These are phyloP conservation scores for Pachydiplax longipennis DNA, from an alignment of 2,888 invertebrate species.

Conservation along the genomic window DNA sequence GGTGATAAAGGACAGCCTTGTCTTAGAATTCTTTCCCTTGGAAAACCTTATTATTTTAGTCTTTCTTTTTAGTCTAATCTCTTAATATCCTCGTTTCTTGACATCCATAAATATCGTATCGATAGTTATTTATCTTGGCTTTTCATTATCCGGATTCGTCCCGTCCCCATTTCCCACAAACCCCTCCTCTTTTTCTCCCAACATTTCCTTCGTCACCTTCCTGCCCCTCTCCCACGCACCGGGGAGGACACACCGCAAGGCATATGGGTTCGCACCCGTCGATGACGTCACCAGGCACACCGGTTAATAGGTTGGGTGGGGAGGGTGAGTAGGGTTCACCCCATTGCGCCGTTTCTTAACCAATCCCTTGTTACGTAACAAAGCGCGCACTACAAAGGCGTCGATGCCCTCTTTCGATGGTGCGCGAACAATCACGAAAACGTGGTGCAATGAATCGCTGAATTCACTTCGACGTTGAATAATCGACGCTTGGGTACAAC, in stretches of 20 bases:
- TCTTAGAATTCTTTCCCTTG: too few species aligned
- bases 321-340: background rate
- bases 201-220: background rate
- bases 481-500: background rate
- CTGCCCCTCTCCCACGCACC: background rate
- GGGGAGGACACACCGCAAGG: background rate
- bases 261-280: background rate
- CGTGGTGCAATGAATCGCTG: background rate
- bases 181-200: background rate
- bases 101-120: too few species aligned
- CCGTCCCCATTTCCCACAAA: background rate
- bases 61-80: too few species aligned
- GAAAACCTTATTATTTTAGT: too few species aligned
- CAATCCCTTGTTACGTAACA: conserved; percentile 10
- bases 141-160: too few species aligned
- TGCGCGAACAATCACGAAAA: background rate
- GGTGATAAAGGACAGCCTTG: too few species aligned
- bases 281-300: background rate
- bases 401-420: background rate
- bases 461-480: background rate
- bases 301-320: background rate
- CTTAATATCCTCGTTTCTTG: too few species aligned
- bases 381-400: background rate
- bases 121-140: too few species aligned
- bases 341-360: conserved; percentile 8